Percentiles rank a stretch among this genome's conserved stretches.
phyloP scores from a whole-genome alignment of 2,797 vertebrate genomes.

The Columba guinea region DNA sequence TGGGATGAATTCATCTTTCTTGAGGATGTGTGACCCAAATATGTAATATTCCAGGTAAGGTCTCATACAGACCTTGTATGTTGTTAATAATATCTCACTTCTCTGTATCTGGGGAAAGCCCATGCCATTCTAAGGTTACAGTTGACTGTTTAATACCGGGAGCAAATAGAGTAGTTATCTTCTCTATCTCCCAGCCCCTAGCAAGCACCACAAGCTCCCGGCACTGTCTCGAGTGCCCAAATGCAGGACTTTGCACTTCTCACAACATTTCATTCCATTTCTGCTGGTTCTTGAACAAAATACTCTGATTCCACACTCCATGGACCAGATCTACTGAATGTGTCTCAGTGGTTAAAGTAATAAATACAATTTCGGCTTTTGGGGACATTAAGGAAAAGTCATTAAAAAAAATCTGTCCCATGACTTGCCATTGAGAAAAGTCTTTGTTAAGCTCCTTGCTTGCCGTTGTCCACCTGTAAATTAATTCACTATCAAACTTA shows the following conservation, averaged over 20 bases:
- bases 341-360: neutral
- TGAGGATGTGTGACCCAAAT: conserved; percentile 13
- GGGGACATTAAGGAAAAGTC: neutral
- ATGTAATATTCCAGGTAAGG: neutral
- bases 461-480: neutral
- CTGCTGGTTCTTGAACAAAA: neutral
- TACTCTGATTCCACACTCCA: neutral
- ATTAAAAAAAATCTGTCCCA: neutral
- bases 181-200: neutral
- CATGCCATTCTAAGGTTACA: neutral
- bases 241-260: neutral
- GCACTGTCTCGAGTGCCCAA: neutral
- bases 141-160: neutral
- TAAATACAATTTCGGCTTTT: neutral
- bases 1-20: neutral
- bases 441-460: neutral
- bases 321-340: neutral
- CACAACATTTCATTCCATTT: neutral
- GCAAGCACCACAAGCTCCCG: accelerated
- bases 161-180: neutral
- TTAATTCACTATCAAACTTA: neutral
- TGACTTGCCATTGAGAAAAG: neutral
- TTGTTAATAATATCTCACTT: neutral
- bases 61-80: neutral
- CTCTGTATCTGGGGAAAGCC: neutral